Evolutionary conservation across 2,113 vertebrate species (phyloP).

Genomic region (Empidonax traillii): DNA sequence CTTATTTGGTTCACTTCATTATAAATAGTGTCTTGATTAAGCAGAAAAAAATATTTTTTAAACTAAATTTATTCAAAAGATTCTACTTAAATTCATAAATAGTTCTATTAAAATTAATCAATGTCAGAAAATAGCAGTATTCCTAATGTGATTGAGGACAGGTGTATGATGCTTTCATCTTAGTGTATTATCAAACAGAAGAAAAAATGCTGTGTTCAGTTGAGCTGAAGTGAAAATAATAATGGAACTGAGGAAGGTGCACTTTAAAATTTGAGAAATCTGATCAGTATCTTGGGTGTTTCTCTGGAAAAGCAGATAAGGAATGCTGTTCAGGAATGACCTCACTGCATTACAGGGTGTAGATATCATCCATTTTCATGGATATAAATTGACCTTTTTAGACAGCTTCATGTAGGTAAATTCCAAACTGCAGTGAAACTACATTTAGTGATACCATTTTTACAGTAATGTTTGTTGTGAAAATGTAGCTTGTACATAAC

Average conservation of each 20-base stretch:
- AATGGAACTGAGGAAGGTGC: background rate
- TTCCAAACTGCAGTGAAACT: background rate
- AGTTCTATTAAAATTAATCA: background rate
- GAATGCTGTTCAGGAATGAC: background rate
- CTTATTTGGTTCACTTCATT: background rate
- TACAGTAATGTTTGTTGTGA: background rate
- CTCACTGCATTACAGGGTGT: background rate
- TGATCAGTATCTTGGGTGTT: background rate
- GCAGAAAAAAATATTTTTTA: background rate
- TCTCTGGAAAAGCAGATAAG: background rate
- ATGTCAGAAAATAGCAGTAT: background rate
- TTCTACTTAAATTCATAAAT: background rate
- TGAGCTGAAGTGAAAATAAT: background rate
- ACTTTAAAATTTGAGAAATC: background rate
- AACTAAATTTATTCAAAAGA: background rate
- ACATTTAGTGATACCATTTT: background rate
- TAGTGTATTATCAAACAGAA: background rate
- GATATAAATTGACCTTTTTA: background rate
- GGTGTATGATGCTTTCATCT: background rate
- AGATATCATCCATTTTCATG: background rate
- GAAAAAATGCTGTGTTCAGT: background rate
- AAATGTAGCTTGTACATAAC: background rate
- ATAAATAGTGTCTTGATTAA: background rate
- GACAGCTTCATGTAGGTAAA: background rate
- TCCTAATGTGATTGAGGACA: background rate